phyloP scores from a whole-genome alignment of 2,113 vertebrate species.

The Hucho hucho region DNA sequence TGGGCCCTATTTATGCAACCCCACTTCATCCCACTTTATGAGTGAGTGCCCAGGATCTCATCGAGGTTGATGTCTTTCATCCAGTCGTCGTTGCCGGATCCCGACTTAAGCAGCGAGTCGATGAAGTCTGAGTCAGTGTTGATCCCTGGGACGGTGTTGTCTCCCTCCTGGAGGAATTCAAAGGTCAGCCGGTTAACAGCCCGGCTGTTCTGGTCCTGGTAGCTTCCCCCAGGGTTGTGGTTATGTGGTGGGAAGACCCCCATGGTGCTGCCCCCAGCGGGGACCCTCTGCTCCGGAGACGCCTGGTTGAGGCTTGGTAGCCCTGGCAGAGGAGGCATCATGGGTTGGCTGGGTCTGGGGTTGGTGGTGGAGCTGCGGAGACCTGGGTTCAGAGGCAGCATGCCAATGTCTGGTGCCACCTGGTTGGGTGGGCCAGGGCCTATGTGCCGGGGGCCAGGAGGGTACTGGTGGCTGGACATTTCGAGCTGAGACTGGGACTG shows the following conservation, averaged over 20 bases:
- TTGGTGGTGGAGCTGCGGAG: conserved; percentile 40
- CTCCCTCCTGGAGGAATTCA: conserved; percentile 91
- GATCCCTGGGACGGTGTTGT: conserved; percentile 87
- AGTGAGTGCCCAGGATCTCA: conserved; percentile 91
- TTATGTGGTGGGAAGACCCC: conserved; percentile 71
- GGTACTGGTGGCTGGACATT: conserved; percentile 75
- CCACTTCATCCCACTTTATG: not conserved
- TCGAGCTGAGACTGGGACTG: conserved; percentile 59
- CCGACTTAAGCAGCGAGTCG: conserved; percentile 93
- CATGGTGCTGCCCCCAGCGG: conserved; percentile 54
- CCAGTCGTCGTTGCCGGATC: conserved; percentile 95
- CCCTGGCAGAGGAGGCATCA: conserved; percentile 75
- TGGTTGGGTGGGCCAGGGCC: conserved; percentile 82
- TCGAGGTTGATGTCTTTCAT: conserved; percentile 99
- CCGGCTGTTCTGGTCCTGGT: conserved; percentile 84
- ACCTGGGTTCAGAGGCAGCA: conserved; percentile 80
- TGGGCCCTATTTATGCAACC: not conserved
- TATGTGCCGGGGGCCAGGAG: conserved; percentile 65
- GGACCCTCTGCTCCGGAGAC: conserved; percentile 76
- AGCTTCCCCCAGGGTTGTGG: conserved; percentile 70
- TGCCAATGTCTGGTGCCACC: conserved; percentile 77
- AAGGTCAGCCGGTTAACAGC: conserved; percentile 78
- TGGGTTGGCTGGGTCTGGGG: conserved; percentile 77
- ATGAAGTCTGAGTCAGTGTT: conserved; percentile 96
- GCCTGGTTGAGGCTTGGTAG: conserved; percentile 77